Evolutionary conservation across 2,113 vertebrate species (phyloP).

Genomic region (Illadopsis cleaveri): DNA sequence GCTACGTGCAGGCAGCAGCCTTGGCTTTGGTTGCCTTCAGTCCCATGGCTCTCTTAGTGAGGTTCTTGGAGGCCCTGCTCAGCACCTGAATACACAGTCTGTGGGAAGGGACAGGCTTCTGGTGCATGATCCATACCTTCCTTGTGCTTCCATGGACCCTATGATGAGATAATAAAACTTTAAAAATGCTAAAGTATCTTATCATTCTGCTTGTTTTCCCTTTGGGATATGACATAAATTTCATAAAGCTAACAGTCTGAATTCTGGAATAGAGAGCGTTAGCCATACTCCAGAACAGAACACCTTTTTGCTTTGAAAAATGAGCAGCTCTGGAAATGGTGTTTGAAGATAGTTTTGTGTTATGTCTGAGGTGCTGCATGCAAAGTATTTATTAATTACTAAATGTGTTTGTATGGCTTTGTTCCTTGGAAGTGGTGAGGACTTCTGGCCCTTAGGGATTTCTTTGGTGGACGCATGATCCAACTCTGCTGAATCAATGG

Average conservation of each 20-base stretch:
- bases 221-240: background rate
- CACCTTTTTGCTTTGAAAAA: background rate
- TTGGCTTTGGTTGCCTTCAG: background rate
- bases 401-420: background rate
- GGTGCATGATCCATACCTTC: background rate
- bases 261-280: background rate
- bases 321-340: background rate
- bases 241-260: background rate
- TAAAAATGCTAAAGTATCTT: background rate
- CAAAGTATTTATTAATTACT: background rate
- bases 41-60: background rate
- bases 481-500: background rate
- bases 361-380: background rate
- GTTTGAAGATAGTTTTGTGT: background rate
- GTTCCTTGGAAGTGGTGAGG: background rate
- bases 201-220: background rate
- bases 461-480: background rate
- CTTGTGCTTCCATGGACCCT: background rate
- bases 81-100: accelerated
- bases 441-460: background rate
- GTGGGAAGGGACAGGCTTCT: background rate
- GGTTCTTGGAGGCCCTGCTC: background rate
- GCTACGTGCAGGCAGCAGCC: background rate
- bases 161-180: background rate
- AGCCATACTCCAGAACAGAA: background rate